Conservation (phyloP, 1,140 invertebrate genomes). For the Anoplolepis gracilipes region DNA sequence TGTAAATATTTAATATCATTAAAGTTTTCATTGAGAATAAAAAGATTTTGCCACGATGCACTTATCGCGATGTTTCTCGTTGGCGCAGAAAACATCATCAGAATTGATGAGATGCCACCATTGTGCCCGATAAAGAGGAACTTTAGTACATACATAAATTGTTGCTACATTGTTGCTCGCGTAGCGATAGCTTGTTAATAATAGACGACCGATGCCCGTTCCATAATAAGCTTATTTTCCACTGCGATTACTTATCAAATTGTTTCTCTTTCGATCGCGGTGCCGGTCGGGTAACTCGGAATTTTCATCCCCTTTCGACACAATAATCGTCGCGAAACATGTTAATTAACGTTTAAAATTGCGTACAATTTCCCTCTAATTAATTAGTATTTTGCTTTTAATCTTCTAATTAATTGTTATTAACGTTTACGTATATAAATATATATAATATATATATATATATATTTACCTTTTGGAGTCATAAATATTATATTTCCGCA, state of each 20-base stretch:
- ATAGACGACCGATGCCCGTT: conserved; percentile 44
- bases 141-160: background rate
- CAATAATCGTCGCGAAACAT: conserved; percentile 17
- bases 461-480: background rate
- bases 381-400: conserved; percentile 13
- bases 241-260: conserved; percentile 43
- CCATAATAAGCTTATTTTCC: conserved; percentile 42
- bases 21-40: background rate
- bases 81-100: conserved; percentile 4
- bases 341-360: conserved; percentile 22
- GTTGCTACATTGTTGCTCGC: conserved; percentile 35
- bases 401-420: conserved; percentile 23
- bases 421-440: conserved; percentile 11
- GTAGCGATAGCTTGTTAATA: conserved; percentile 50
- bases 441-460: background rate
- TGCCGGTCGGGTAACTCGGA: background rate
- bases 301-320: conserved; percentile 28
- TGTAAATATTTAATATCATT: conserved; percentile 1
- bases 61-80: conserved; percentile 16
- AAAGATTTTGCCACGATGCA: background rate
- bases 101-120: conserved; percentile 36
- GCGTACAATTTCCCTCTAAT: conserved; percentile 12
- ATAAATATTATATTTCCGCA: conserved; percentile 18
- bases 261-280: conserved; percentile 34
- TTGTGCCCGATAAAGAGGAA: conserved; percentile 13